Percentiles rank a stretch among this genome's conserved stretches.
Conservation (phyloP, 2,797 vertebrate species). For the Lateolabrax maculatus region DNA sequence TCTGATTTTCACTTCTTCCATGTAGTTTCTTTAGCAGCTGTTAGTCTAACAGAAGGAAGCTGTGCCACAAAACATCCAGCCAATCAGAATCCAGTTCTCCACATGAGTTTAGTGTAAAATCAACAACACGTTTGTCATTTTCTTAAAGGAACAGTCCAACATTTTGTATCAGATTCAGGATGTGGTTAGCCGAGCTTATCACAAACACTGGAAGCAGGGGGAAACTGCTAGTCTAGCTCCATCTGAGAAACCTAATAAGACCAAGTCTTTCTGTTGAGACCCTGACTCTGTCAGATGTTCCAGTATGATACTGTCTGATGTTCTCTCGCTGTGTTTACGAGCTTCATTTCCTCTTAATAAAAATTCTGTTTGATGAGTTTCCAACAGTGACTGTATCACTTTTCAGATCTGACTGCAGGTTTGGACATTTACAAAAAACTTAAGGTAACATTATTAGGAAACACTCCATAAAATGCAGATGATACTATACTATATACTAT, state of each 20-base stretch:
- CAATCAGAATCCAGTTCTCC: not conserved
- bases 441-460: too few relatives aligned
- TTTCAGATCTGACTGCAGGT: not conserved
- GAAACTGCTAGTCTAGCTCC: not conserved
- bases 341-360: not conserved
- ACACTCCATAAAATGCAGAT: too few relatives aligned
- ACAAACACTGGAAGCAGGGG: not conserved
- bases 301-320: not conserved
- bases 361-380: not conserved
- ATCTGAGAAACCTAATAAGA: too few relatives aligned
- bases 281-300: not conserved
- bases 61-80: too few relatives aligned
- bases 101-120: too few relatives aligned
- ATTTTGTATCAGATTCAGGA: not conserved
- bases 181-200: not conserved
- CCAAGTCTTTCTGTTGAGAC: not conserved
- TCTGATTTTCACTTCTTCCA: too few relatives aligned
- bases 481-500: too few relatives aligned
- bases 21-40: too few relatives aligned
- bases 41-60: too few relatives aligned
- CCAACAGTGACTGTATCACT: too few relatives aligned
- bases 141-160: conserved; percentile 4
- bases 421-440: too few relatives aligned
- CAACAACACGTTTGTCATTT: not conserved
- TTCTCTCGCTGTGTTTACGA: not conserved